Evolutionary conservation across 2,797 vertebrate genomes (phyloP), one percentile per base, ranked within the genome.

Genomic region (Novumbra hubbsi): DNA sequence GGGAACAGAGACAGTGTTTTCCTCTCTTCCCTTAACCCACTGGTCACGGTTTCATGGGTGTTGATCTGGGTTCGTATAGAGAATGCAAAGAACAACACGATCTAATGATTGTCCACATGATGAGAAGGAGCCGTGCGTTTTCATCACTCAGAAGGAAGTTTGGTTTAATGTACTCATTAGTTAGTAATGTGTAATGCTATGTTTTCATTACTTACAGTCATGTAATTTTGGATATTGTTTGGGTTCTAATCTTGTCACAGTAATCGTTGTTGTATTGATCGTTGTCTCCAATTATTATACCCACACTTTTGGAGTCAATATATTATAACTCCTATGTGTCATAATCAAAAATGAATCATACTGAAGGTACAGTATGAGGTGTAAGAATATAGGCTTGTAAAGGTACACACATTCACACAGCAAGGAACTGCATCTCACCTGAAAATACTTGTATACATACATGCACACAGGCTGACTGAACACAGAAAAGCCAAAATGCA

Each of bases 401-500:
- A 21, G 50, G 16, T 14, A 50, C n/a, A 11, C n/a, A 57, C 9
- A 11, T 9, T 9, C 7, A 57, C 11, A 55, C 48, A 41, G 41
- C 7, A 8, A 45, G 41, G 41, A 45, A 45, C 7, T 14, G 32
- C 27, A 15, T 5, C 38, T 15, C 24, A 1, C 38, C 16, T 15
- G 55, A 11, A 48, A 8, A 30, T 50, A 57, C 65, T 27, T 6
- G 8, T 34, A 27, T 28, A 27, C 30, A 34, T 41, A 63, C 16
- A 9, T 6, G 16, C 24, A 63, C 27, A 12, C 28, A 38, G 15
- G 50, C 68, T 38, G 81, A 79, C 76, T 77, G 68, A 73, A 50
- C 80, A 83, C 83, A 87, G 85, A 91, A 89, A 87, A 88, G 85
- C 84, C 85, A 86, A 89, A 81, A 78, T 87, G 87, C 88, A 88